Conservation (phyloP, 1,140 invertebrate genomes). For the Teleopsis dalmanni region DNA sequence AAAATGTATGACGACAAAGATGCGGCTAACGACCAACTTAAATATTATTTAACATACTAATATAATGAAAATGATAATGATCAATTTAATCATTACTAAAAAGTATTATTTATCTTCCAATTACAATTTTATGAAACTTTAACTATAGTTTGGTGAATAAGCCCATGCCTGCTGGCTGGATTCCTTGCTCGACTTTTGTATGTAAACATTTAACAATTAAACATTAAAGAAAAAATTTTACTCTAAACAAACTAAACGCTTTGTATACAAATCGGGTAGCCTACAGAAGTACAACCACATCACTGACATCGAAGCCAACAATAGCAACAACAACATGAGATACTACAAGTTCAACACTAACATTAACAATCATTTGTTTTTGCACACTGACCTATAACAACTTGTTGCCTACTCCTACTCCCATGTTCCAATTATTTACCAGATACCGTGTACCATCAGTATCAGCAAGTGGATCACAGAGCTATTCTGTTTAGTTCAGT, state of each 20-base stretch:
- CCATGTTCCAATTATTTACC: not conserved
- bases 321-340: conserved; percentile 11
- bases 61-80: too few relatives aligned
- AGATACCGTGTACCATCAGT: not conserved
- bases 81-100: not conserved
- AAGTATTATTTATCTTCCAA: not conserved
- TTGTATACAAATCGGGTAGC: conserved; percentile 9
- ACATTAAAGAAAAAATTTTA: conserved; percentile 16
- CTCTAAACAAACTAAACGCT: conserved; percentile 27
- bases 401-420: too few relatives aligned
- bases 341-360: not conserved
- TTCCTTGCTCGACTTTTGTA: not conserved
- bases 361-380: conserved; percentile 25
- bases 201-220: conserved; percentile 40
- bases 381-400: conserved; percentile 43
- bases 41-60: too few relatives aligned
- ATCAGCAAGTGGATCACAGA: not conserved
- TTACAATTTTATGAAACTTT: not conserved
- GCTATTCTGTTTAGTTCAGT: not conserved
- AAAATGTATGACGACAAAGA: too few relatives aligned
- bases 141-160: not conserved
- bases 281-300: not conserved
- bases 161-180: not conserved
- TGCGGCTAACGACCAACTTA: too few relatives aligned
- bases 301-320: not conserved